These are phyloP conservation scores for Archilochus colubris DNA, from an alignment of 2,113 vertebrate genomes.

Conservation along the genomic window DNA sequence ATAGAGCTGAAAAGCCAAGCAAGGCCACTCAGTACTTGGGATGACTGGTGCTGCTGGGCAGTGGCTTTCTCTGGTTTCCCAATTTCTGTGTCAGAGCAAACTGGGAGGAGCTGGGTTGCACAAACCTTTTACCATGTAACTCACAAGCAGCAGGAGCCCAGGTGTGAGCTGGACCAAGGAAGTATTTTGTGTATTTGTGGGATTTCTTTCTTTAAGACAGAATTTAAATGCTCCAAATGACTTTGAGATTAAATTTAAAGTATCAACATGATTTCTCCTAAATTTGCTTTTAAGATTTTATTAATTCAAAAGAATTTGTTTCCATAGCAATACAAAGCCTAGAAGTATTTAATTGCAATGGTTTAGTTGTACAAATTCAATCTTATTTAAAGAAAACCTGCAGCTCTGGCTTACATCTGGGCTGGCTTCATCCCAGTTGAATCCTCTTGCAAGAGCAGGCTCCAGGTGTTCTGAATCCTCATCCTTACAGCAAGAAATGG, in stretches of 20 bases:
- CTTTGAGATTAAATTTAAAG: background rate
- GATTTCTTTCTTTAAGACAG: background rate
- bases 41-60: background rate
- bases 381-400: background rate
- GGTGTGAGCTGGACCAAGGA: background rate
- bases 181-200: background rate
- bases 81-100: background rate
- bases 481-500: slow-evolving; percentile 18
- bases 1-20: background rate
- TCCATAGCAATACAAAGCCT: background rate
- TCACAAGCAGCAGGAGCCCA: background rate
- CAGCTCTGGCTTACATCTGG: background rate
- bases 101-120: background rate
- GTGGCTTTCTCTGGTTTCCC: background rate
- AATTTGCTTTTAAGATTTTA: background rate
- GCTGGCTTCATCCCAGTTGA: background rate
- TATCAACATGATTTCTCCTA: background rate
- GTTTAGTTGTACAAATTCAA: background rate
- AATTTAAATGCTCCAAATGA: background rate
- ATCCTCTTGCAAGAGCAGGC: background rate
- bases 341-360: background rate
- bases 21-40: background rate
- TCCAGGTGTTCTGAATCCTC: slow-evolving; percentile 33
- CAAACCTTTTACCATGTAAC: accelerated
- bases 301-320: background rate